Evolutionary conservation across 1,140 invertebrate species (phyloP).

Genomic region (Drosophila sp.): DNA sequence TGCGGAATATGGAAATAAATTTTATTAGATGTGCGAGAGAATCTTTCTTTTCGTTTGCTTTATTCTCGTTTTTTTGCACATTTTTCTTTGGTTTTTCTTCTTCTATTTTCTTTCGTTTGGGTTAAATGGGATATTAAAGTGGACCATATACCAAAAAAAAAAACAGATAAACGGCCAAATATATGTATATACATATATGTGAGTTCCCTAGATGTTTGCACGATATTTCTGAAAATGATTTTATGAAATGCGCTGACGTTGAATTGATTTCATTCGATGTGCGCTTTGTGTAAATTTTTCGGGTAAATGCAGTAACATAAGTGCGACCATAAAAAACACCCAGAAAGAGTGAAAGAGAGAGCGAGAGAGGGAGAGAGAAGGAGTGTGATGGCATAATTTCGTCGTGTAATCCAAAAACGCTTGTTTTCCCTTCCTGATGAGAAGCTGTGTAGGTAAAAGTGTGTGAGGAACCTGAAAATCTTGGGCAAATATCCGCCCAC

Average conservation of each 20-base stretch:
- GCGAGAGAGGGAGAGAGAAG: background rate
- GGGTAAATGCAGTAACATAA: slow-evolving; percentile 65
- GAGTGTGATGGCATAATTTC: slow-evolving; percentile 62
- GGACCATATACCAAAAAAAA: slow-evolving; percentile 19
- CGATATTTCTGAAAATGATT: slow-evolving; percentile 53
- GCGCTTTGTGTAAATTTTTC: slow-evolving; percentile 75
- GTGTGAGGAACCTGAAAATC: background rate
- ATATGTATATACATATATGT: background rate
- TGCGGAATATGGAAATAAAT: slow-evolving; percentile 62
- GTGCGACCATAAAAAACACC: slow-evolving; percentile 48
- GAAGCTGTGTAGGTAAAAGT: too few species aligned
- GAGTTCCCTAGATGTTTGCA: background rate
- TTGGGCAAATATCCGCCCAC: slow-evolving; percentile 10
- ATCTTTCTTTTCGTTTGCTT: slow-evolving; percentile 16
- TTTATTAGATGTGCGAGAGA: slow-evolving; percentile 62
- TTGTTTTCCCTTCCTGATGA: slow-evolving; percentile 11
- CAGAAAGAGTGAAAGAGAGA: background rate
- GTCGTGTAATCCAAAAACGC: slow-evolving; percentile 39
- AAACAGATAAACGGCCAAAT: background rate
- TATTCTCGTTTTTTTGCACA: slow-evolving; percentile 4
- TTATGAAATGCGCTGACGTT: slow-evolving; percentile 74
- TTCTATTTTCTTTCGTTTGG: slow-evolving; percentile 31
- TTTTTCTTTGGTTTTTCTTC: slow-evolving; percentile 33
- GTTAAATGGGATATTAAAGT: slow-evolving; percentile 71
- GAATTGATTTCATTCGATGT: slow-evolving; percentile 77